These are phyloP conservation scores for Athene cunicularia DNA, from an alignment of 2,113 vertebrate genomes.

Conservation along the genomic window DNA sequence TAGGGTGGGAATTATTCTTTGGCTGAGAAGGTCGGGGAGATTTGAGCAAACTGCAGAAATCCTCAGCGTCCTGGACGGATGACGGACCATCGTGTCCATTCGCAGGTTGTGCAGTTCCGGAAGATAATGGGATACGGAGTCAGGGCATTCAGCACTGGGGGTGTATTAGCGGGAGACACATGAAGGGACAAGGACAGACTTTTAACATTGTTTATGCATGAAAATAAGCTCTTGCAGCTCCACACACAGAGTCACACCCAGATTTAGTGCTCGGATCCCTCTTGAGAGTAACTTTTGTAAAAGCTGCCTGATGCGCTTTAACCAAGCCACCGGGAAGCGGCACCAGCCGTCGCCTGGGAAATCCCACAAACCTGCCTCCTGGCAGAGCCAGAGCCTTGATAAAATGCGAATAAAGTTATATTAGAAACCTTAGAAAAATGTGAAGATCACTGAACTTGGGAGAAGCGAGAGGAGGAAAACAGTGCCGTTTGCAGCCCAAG, in stretches of 20 bases:
- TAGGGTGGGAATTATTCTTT: neutral
- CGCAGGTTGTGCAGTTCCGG: neutral
- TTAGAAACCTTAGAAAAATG: neutral
- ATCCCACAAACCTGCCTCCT: neutral
- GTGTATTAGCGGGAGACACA: neutral
- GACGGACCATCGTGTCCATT: neutral
- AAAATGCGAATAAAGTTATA: neutral
- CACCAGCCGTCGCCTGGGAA: neutral
- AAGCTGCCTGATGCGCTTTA: neutral
- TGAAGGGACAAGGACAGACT: neutral
- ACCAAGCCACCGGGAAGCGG: too few species aligned
- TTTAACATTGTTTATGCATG: neutral
- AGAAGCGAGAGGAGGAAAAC: neutral
- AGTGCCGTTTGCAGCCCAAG: neutral
- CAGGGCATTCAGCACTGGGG: neutral
- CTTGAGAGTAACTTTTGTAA: neutral
- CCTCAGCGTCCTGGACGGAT: neutral
- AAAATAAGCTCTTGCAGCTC: neutral
- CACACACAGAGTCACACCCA: neutral
- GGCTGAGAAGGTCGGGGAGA: accelerated
- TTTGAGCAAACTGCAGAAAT: neutral
- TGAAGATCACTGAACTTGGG: neutral
- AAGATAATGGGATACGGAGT: neutral
- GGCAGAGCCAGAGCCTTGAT: neutral
- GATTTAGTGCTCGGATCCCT: neutral